Conservation (phyloP, 2,797 vertebrate species). For the Threskiornis aethiopicus region DNA sequence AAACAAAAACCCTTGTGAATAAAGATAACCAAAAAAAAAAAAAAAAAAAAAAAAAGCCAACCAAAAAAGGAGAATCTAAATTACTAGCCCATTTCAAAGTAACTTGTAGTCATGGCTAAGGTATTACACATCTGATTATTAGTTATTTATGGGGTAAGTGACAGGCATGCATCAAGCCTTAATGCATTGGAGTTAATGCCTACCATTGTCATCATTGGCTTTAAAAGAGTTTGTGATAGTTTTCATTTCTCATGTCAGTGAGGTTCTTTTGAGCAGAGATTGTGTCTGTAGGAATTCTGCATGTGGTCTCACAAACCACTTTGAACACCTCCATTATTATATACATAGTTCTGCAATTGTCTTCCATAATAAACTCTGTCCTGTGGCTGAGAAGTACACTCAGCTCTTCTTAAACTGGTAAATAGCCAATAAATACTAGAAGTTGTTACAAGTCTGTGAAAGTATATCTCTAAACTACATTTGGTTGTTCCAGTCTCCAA, state of each 20-base stretch:
- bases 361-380: background rate
- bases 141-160: background rate
- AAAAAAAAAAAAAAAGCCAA: background rate
- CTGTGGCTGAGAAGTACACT: background rate
- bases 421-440: background rate
- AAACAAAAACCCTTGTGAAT: background rate
- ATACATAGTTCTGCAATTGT: background rate
- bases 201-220: background rate
- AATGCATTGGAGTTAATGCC: background rate
- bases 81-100: background rate
- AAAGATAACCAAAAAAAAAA: background rate
- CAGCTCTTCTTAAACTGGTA: background rate
- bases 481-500: background rate
- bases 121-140: background rate
- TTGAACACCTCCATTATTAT: background rate
- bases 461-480: background rate
- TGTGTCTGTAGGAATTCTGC: background rate
- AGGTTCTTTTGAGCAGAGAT: background rate
- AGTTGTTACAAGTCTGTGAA: background rate
- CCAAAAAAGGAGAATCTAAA: background rate
- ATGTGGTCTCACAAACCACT: fast-evolving
- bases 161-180: background rate
- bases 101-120: background rate
- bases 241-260: background rate
- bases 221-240: background rate